Base-by-base conservation (phyloP, 2,113 vertebrate genomes). In the Pachypanchax playfairii region DNA sequence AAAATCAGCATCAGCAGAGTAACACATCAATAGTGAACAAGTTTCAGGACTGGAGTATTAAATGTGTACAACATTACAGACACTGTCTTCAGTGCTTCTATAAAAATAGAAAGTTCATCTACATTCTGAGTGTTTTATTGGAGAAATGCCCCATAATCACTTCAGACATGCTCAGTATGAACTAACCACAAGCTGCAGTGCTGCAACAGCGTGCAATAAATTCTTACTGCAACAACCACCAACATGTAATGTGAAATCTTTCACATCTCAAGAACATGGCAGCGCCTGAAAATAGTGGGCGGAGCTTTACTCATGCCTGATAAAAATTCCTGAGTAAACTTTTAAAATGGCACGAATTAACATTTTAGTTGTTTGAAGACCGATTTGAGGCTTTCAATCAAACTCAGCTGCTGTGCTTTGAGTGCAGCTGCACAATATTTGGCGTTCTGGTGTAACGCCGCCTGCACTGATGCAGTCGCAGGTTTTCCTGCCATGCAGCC, bases 71-170 rank as follows among this genome's bases (percentile, higher is more conserved):
- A 42, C 42, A 79, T 8, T n/a, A 18, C 44, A 12, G 1, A 17
- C n/a, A n/a, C 44, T 22, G 26, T 13, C 15, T 24, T 64, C 43
- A 35, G 11, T 42, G 44, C 33, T 70, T 43, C 53, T 75, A 79
- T 25, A 83, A 83, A 81, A 79, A 73, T 70, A 84, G 42, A 76
- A 56, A 48, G 62, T n/a, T n/a, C n/a, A n/a, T n/a, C n/a, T n/a
- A n/a, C n/a, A n/a, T n/a, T n/a, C n/a, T n/a, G n/a, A n/a, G n/a
- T n/a, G n/a, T n/a, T n/a, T n/a, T n/a, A n/a, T n/a, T n/a, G n/a
- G n/a, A n/a, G n/a, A n/a, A n/a, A n/a, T n/a, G n/a, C n/a, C n/a
- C n/a, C n/a, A n/a, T n/a, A n/a, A n/a, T n/a, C n/a, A n/a, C n/a
- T n/a, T n/a, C n/a, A n/a, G n/a, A n/a, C n/a, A 35, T 13, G 33